A percentile compares a stretch with the other conserved stretches of the same genome.
phyloP scores from a whole-genome alignment of 2,888 invertebrate genomes.

The Epirrhoe tristata region DNA sequence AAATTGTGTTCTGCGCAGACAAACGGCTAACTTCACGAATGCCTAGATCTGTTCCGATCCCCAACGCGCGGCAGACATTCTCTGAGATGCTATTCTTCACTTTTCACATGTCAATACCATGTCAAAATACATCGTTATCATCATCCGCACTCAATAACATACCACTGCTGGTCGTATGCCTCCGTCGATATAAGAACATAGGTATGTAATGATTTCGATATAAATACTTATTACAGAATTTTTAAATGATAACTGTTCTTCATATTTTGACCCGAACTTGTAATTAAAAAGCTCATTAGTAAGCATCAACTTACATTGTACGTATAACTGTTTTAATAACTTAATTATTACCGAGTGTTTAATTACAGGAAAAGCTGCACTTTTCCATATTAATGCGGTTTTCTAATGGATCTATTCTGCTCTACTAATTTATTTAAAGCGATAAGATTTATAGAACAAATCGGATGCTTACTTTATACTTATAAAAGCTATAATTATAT shows the following conservation, averaged over 20 bases:
- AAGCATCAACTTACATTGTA: neutral
- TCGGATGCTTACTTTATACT: neutral
- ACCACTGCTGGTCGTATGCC: no score
- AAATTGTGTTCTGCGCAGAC: no score
- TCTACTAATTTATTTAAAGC: conserved; percentile 35
- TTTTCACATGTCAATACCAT: no score
- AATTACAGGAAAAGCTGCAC: conserved; percentile 31
- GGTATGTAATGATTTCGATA: no score
- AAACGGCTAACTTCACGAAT: no score
- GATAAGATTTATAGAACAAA: conserved; percentile 19
- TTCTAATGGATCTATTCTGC: conserved; percentile 31
- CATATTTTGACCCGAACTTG: neutral
- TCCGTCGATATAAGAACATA: no score
- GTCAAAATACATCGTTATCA: no score
- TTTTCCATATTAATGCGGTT: conserved; percentile 36
- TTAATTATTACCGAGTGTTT: conserved; percentile 18
- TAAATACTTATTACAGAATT: no score
- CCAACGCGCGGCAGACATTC: no score
- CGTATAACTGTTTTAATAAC: conserved; percentile 11
- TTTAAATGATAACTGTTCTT: neutral
- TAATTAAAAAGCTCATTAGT: neutral
- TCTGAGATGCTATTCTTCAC: no score
- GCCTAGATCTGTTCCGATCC: no score
- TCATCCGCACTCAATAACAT: no score
- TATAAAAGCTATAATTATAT: neutral